Evolutionary conservation across 2,888 invertebrate species (phyloP).

Genomic region (Agrilus cyanescens): DNA sequence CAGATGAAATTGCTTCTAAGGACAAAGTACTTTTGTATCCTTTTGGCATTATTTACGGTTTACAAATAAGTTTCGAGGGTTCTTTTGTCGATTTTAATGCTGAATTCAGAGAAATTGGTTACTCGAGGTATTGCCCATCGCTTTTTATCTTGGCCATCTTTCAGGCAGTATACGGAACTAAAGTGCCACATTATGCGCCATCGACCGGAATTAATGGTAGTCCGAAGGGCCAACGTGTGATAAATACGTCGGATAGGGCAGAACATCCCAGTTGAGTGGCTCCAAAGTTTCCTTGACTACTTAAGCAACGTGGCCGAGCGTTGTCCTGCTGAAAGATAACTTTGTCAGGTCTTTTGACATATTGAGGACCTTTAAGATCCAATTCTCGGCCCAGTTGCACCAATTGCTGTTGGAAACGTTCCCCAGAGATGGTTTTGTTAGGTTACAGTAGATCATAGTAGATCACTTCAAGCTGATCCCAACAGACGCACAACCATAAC

Average conservation of each 20-base stretch:
- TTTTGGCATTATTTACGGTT: too few relatives aligned
- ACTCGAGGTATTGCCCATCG: too few relatives aligned
- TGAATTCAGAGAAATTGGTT: too few relatives aligned
- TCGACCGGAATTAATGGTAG: constrained; percentile 10
- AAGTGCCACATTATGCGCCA: too few relatives aligned
- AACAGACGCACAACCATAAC: constrained; percentile 17
- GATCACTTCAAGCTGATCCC: constrained; percentile 12
- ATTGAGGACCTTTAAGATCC: constrained; percentile 1
- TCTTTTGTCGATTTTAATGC: too few relatives aligned
- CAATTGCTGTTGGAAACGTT: constrained; percentile 10
- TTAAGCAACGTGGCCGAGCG: constrained; percentile 2
- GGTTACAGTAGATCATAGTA: constrained; percentile 13
- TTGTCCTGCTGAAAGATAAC: background rate
- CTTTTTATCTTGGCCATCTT: too few relatives aligned
- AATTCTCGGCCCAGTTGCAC: constrained; percentile 10
- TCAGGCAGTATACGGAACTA: too few relatives aligned
- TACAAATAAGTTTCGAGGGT: too few relatives aligned
- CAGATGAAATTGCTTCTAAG: too few relatives aligned
- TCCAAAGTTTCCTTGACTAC: too few relatives aligned
- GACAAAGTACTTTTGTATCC: too few relatives aligned
- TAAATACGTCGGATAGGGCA: constrained; percentile 10
- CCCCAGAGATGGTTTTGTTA: constrained; percentile 9
- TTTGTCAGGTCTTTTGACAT: background rate
- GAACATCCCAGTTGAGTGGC: too few relatives aligned
- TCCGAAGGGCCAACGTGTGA: constrained; percentile 12